A percentile compares a stretch with the other conserved stretches of the same genome.
phyloP scores from a whole-genome alignment of 2,797 vertebrate species.

The Lagocephalus sceleratus region DNA sequence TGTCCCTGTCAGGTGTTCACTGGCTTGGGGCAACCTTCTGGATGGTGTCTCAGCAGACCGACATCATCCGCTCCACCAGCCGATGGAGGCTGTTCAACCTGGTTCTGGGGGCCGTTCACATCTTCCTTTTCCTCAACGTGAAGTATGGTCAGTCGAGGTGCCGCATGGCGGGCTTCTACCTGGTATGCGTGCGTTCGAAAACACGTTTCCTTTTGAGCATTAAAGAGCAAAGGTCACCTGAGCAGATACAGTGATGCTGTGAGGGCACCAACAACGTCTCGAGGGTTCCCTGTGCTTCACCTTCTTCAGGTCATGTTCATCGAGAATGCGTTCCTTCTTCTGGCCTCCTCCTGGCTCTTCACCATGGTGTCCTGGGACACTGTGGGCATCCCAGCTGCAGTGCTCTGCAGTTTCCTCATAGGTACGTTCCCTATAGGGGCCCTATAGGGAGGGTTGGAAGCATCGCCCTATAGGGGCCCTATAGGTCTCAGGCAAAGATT shows the following conservation, averaged over 20 bases:
- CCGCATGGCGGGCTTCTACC: slow-evolving; percentile 81
- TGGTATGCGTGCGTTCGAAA: slow-evolving; percentile 73
- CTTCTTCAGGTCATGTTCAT: slow-evolving; percentile 79
- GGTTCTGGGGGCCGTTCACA: slow-evolving; percentile 79
- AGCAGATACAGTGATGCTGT: too few relatives aligned
- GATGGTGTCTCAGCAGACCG: slow-evolving; percentile 86
- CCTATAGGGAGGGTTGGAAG: too few relatives aligned
- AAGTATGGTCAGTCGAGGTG: slow-evolving; percentile 78
- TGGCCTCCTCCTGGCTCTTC: slow-evolving; percentile 80
- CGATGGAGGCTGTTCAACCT: slow-evolving; percentile 84
- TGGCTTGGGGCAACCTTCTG: slow-evolving; percentile 88
- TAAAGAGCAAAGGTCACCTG: too few relatives aligned
- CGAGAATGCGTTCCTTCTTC: slow-evolving; percentile 80
- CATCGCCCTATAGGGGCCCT: too few relatives aligned
- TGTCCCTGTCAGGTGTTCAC: slow-evolving; percentile 72
- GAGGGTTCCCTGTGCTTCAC: not conserved
- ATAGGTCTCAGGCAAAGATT: too few relatives aligned
- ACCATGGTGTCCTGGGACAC: slow-evolving; percentile 75
- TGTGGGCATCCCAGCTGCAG: slow-evolving; percentile 67
- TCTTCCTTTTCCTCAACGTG: slow-evolving; percentile 85
- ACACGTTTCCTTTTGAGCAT: too few relatives aligned
- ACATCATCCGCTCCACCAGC: slow-evolving; percentile 75
- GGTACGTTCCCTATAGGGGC: too few relatives aligned
- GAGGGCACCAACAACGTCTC: too few relatives aligned
- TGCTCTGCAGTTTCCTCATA: slow-evolving; percentile 80